phyloP scores from a whole-genome alignment of 2,113 vertebrate genomes.

The Channa argus region DNA sequence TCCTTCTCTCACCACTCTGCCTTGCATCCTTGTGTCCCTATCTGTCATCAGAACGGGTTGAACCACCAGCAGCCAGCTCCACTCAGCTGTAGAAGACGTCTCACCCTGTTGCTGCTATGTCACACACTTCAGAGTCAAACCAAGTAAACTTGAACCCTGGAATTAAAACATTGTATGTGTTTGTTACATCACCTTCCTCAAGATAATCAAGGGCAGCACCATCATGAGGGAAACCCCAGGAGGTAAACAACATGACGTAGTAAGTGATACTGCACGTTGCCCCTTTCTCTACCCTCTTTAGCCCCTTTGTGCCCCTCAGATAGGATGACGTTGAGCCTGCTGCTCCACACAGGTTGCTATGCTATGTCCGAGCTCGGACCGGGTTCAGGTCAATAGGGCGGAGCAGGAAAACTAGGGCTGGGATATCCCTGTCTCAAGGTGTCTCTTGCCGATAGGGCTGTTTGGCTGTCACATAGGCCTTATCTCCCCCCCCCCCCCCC shows the following conservation, averaged over 20 bases:
- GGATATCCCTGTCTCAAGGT: constrained; percentile 83
- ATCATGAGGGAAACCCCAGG: constrained; percentile 74
- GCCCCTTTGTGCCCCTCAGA: constrained; percentile 32
- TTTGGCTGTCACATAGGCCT: constrained; percentile 62
- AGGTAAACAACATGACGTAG: constrained; percentile 75
- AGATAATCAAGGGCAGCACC: constrained; percentile 33
- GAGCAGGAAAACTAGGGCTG: constrained; percentile 69
- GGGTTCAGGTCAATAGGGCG: constrained; percentile 52
- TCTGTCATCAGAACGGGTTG: constrained; percentile 22
- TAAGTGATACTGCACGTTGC: constrained; percentile 55
- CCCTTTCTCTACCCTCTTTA: constrained; percentile 38
- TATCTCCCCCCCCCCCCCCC: constrained; percentile 66
- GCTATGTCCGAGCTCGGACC: neutral
- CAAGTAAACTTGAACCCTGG: neutral
- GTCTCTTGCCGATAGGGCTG: constrained; percentile 73
- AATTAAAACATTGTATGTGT: constrained; percentile 20
- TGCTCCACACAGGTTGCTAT: constrained; percentile 5
- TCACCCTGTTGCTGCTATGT: neutral
- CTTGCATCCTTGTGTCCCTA: constrained; percentile 8
- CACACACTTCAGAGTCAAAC: neutral
- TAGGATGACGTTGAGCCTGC: neutral
- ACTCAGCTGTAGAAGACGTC: constrained; percentile 13
- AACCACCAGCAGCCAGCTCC: neutral
- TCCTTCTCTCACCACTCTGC: neutral
- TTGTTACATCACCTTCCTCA: constrained; percentile 34